Percentiles rank a stretch among this genome's conserved stretches.
phyloP scores from a whole-genome alignment of 2,888 invertebrate genomes.

The Drosophila yooni region DNA sequence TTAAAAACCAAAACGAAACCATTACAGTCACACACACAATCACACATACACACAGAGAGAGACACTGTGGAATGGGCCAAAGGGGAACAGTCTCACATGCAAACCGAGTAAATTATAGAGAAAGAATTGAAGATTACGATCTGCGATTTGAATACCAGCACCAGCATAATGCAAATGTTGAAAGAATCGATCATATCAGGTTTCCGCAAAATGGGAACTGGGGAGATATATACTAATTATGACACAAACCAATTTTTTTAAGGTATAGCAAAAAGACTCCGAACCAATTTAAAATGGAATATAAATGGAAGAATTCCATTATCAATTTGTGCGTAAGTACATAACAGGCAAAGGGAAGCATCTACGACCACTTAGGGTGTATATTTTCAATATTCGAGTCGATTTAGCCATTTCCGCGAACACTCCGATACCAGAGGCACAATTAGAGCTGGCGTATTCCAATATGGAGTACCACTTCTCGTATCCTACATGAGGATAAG shows the following conservation, averaged over 20 bases:
- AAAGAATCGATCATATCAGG: constrained; percentile 7
- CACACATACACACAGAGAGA: background rate
- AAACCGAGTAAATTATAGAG: constrained; percentile 56
- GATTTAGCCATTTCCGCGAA: background rate
- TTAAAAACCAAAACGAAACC: constrained; percentile 74
- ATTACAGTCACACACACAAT: constrained; percentile 69
- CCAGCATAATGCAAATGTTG: constrained; percentile 11
- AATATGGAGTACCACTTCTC: background rate
- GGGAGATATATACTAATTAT: background rate
- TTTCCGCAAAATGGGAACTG: background rate
- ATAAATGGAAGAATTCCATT: background rate
- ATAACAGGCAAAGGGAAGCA: background rate
- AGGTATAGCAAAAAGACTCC: background rate
- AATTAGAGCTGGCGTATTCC: too few relatives aligned
- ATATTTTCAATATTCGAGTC: background rate
- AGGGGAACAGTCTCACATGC: constrained; percentile 29
- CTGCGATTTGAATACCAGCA: constrained; percentile 63
- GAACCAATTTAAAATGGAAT: background rate
- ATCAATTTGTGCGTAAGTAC: background rate
- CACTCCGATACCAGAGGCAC: background rate
- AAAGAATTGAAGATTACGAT: constrained; percentile 44
- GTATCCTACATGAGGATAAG: background rate
- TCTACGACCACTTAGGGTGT: background rate
- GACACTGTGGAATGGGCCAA: background rate
- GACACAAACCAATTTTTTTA: background rate